phyloP scores from a whole-genome alignment of 2,797 vertebrate genomes.

The Silurus lanzhouensis region DNA sequence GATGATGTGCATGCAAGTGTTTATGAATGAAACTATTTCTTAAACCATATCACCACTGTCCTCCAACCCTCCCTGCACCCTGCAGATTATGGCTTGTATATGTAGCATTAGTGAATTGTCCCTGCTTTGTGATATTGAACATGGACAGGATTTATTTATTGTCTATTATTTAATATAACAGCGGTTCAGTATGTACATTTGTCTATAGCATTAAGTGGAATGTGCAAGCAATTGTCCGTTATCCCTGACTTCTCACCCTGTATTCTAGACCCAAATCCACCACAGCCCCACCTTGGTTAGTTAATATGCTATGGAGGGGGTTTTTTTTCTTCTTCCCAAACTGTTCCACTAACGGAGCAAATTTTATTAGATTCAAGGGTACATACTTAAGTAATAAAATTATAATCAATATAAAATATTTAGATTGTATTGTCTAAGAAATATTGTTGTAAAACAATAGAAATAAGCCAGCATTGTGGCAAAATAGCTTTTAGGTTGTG shows the following conservation, averaged over 20 bases:
- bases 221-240: background rate
- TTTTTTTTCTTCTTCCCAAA: background rate
- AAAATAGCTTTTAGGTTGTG: background rate
- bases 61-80: background rate
- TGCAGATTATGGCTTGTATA: background rate
- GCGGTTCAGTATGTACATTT: background rate
- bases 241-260: background rate
- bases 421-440: too few species aligned
- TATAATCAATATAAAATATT: too few species aligned
- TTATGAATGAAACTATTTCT: background rate
- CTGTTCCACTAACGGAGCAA: background rate
- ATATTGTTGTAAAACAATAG: background rate
- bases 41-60: background rate
- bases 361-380: background rate
- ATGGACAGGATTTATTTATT: background rate
- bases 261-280: background rate
- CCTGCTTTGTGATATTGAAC: background rate
- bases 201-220: background rate
- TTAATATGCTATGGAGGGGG: background rate
- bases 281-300: background rate
- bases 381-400: background rate
- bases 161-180: background rate
- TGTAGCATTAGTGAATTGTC: background rate
- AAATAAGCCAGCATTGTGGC: background rate
- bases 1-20: constrained; percentile 49